Evolutionary conservation across 2,113 vertebrate genomes (phyloP).

Genomic region (Larimichthys polyactis): DNA sequence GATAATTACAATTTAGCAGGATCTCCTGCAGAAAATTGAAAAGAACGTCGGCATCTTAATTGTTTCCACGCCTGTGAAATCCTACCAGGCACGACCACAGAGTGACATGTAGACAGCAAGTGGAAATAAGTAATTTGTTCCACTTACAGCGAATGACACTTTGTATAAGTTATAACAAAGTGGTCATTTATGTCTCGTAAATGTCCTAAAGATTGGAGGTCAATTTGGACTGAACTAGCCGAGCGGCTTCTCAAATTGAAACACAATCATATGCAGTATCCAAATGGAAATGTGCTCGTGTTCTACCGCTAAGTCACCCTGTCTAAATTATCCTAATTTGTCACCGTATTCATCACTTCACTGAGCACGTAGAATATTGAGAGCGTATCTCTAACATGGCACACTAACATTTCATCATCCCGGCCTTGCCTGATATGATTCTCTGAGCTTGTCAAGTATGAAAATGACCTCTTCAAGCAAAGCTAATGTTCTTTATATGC

Average conservation of each 20-base stretch:
- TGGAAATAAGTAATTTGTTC: slow-evolving; percentile 28
- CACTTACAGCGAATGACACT: slow-evolving; percentile 18
- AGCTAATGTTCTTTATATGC: not conserved
- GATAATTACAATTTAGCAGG: slow-evolving; percentile 7
- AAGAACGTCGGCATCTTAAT: not conserved
- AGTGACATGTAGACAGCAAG: not conserved
- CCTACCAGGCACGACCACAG: not conserved
- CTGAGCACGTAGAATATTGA: not conserved
- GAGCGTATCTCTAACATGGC: not conserved
- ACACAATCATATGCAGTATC: slow-evolving; percentile 10
- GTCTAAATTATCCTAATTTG: slow-evolving; percentile 14
- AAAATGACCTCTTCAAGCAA: slow-evolving; percentile 30
- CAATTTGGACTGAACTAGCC: not conserved
- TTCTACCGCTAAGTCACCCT: not conserved
- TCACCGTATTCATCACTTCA: slow-evolving; percentile 8
- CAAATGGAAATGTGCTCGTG: slow-evolving; percentile 34
- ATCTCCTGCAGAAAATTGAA: slow-evolving; percentile 8
- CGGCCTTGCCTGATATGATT: slow-evolving; percentile 10
- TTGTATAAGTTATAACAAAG: slow-evolving; percentile 19
- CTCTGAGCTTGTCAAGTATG: slow-evolving; percentile 5
- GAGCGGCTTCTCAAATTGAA: slow-evolving; percentile 27
- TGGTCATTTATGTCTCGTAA: slow-evolving; percentile 16
- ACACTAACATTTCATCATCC: slow-evolving; percentile 14
- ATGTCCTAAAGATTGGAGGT: not conserved
- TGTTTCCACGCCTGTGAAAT: slow-evolving; percentile 3